phyloP scores from a whole-genome alignment of 2,113 vertebrate genomes.

The Xenopus borealis region DNA sequence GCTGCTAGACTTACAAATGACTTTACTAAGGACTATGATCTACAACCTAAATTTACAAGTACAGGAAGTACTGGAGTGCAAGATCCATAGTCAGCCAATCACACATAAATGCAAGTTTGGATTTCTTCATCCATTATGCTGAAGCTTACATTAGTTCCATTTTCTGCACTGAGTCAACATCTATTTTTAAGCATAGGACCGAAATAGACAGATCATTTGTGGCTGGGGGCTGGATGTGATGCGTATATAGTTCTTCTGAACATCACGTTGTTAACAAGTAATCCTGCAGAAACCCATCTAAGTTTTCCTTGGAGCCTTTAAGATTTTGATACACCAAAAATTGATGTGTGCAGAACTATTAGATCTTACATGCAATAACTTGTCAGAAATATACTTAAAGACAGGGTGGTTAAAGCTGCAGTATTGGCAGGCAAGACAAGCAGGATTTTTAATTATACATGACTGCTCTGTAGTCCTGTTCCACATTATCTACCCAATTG shows the following conservation, averaged over 20 bases:
- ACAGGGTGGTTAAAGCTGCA: neutral
- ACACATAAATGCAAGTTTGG: slow-evolving; percentile 31
- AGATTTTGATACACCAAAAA: neutral
- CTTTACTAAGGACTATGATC: slow-evolving; percentile 11
- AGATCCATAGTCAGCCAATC: slow-evolving; percentile 27
- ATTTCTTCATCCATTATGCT: slow-evolving; percentile 46
- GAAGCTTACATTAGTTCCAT: slow-evolving; percentile 66
- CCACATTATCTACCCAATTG: too few species aligned
- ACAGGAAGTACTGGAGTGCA: neutral
- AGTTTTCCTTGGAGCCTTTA: neutral
- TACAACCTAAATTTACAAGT: slow-evolving; percentile 26
- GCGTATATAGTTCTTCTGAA: slow-evolving; percentile 12
- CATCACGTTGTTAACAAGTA: slow-evolving; percentile 8
- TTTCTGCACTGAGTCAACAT: slow-evolving; percentile 54
- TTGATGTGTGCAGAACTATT: neutral
- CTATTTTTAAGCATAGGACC: slow-evolving; percentile 63
- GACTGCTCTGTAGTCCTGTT: too few species aligned
- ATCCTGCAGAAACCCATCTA: neutral
- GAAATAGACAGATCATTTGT: slow-evolving; percentile 52
- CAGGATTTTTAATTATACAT: too few species aligned
- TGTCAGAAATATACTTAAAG: neutral
- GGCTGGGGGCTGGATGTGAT: slow-evolving; percentile 39
- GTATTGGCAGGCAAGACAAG: neutral
- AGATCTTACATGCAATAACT: neutral
- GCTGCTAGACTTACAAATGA: slow-evolving; percentile 32